These are phyloP conservation scores for Dynastes grantii DNA, from an alignment of 2,888 invertebrate species.

Conservation along the genomic window DNA sequence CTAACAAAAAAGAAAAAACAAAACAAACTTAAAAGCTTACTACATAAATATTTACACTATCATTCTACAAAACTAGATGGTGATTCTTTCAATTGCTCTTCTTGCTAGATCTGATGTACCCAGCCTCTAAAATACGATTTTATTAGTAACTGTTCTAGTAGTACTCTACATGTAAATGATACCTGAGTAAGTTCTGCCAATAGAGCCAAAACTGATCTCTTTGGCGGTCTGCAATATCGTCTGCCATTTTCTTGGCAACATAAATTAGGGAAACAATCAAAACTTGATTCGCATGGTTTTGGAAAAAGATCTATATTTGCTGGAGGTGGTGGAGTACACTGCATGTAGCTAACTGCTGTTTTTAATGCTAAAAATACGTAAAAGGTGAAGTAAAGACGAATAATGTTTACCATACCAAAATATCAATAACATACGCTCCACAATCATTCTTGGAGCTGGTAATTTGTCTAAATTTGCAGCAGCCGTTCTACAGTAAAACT, in stretches of 20 bases:
- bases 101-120: conserved; percentile 57
- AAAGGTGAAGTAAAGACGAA: neutral
- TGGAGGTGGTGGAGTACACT: conserved; percentile 81
- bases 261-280: conserved; percentile 86
- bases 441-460: conserved; percentile 77
- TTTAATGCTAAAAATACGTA: conserved; percentile 64
- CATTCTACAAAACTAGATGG: conserved; percentile 49
- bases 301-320: conserved; percentile 81
- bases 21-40: neutral
- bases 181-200: conserved; percentile 78
- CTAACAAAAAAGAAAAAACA: conserved; percentile 8
- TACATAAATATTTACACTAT: conserved; percentile 15
- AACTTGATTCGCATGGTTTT: conserved; percentile 79
- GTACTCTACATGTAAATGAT: neutral
- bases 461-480: conserved; percentile 78
- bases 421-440: conserved; percentile 72
- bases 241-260: conserved; percentile 85
- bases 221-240: conserved; percentile 82
- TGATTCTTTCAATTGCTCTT: conserved; percentile 58
- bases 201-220: conserved; percentile 79
- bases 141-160: conserved; percentile 22
- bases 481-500: conserved; percentile 82
- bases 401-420: neutral
- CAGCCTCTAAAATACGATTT: conserved; percentile 53
- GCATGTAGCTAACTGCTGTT: conserved; percentile 76